These are phyloP conservation scores for Microcebus griseorufus DNA, from an alignment of 2,113 vertebrate genomes.

Conservation along the genomic window DNA sequence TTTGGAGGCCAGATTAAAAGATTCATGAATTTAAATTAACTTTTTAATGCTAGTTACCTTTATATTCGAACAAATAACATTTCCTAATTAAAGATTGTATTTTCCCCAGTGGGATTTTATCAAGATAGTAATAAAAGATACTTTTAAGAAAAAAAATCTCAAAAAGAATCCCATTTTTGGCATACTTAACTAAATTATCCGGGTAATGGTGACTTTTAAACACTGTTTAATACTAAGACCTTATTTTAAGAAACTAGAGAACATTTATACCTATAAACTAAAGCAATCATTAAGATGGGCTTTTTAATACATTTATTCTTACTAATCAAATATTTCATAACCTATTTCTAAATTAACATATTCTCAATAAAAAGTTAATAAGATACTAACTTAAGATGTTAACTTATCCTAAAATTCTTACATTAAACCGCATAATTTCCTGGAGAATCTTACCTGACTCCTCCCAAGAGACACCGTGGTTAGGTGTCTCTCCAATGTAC, in stretches of 20 bases:
- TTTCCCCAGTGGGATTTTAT: neutral
- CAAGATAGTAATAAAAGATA: neutral
- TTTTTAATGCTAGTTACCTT: neutral
- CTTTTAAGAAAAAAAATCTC: neutral
- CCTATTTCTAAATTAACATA: neutral
- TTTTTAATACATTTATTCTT: neutral
- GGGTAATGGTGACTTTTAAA: neutral
- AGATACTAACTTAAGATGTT: neutral
- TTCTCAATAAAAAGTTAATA: neutral
- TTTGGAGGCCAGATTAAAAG: neutral
- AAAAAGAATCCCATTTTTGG: neutral
- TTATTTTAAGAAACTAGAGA: neutral
- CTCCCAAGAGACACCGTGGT: neutral
- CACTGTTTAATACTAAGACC: neutral
- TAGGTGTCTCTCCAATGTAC: neutral
- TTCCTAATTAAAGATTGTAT: neutral
- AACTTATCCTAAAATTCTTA: neutral
- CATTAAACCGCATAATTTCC: neutral
- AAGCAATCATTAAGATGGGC: neutral
- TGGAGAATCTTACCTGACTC: neutral
- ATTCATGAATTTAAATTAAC: neutral
- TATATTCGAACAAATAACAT: conserved; percentile 9
- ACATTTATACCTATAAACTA: neutral
- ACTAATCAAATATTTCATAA: neutral
- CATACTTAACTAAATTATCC: neutral